Percentiles rank a stretch among this genome's conserved stretches.
phyloP scores from a whole-genome alignment of 2,113 vertebrate species.

The Centropus bengalensis region DNA sequence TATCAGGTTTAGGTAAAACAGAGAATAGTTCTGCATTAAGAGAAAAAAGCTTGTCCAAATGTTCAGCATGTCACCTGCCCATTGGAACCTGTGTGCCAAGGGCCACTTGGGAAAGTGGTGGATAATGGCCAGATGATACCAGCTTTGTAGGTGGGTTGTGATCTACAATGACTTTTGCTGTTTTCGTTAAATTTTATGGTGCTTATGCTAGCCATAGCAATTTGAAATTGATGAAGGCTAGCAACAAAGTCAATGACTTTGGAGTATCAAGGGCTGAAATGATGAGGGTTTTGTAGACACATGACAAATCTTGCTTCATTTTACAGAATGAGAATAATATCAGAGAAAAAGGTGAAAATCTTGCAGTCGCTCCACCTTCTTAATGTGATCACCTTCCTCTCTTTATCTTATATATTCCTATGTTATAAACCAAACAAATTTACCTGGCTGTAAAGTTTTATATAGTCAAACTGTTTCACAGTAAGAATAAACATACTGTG shows the following conservation, averaged over 20 bases:
- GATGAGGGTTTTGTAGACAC: neutral
- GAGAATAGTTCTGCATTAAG: neutral
- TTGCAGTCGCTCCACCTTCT: neutral
- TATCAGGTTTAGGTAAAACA: neutral
- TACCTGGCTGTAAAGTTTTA: neutral
- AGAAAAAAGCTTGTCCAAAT: rapidly evolving
- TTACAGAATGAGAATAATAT: neutral
- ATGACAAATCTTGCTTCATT: neutral
- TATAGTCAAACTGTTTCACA: neutral
- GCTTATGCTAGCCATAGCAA: neutral
- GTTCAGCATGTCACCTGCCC: rapidly evolving
- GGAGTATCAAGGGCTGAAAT: neutral
- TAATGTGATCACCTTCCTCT: neutral
- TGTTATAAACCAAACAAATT: neutral
- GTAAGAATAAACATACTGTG: neutral
- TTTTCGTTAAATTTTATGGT: neutral
- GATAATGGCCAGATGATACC: rapidly evolving
- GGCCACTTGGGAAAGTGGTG: rapidly evolving
- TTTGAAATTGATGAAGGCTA: neutral
- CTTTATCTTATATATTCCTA: neutral
- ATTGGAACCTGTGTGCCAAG: rapidly evolving
- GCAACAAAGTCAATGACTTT: neutral
- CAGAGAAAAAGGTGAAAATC: neutral
- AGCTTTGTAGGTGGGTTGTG: neutral
- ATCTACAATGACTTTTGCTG: neutral